phyloP scores from a whole-genome alignment of 2,113 vertebrate species.

The Chaetops frenatus region DNA sequence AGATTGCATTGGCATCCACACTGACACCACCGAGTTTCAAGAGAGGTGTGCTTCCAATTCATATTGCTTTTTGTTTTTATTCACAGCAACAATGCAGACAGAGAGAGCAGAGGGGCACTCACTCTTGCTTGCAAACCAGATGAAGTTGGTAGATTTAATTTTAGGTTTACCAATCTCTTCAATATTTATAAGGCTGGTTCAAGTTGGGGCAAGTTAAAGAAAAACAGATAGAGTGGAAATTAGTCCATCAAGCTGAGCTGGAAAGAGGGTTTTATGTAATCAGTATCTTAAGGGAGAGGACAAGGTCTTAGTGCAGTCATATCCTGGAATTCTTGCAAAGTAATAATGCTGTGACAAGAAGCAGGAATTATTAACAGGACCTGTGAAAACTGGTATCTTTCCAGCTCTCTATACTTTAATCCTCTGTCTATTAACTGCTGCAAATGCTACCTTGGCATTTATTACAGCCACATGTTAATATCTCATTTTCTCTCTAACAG shows the following conservation, averaged over 20 bases:
- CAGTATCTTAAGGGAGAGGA: not conserved
- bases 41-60: not conserved
- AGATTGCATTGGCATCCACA: not conserved
- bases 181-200: constrained; percentile 29
- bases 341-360: constrained; percentile 3
- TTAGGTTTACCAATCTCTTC: not conserved
- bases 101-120: not conserved
- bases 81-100: not conserved
- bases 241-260: not conserved
- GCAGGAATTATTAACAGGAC: constrained; percentile 20
- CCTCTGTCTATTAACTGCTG: not conserved
- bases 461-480: constrained; percentile 28
- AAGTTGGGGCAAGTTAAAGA: not conserved
- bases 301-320: not conserved
- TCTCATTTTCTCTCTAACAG: constrained; percentile 29
- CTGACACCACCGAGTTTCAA: not conserved
- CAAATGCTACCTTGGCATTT: not conserved
- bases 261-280: not conserved
- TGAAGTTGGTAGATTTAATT: not conserved
- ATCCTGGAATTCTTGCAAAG: not conserved
- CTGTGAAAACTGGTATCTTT: constrained; percentile 16
- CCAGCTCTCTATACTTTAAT: constrained; percentile 1
- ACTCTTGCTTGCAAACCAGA: not conserved
- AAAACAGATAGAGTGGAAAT: not conserved
- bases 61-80: not conserved